Base-by-base conservation (phyloP, 2,113 vertebrate genomes). In the Eptesicus fuscus region DNA sequence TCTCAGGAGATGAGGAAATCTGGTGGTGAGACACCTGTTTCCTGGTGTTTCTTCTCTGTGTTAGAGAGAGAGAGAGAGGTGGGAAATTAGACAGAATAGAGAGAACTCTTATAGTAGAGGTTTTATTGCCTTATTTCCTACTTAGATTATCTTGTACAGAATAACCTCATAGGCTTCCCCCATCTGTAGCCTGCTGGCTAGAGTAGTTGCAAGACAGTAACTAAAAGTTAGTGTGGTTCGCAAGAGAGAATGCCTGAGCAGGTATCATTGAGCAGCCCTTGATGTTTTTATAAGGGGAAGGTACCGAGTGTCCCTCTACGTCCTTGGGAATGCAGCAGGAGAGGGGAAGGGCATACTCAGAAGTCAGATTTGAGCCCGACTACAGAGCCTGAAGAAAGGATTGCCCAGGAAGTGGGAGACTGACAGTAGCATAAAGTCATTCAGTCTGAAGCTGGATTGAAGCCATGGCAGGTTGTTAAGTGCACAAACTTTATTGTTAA, bases 211-310 rank as follows among this genome's bases (percentile, higher is more conserved):
- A 12, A 63, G 14, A 51, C 30, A 25, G 8, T 3, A 35, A 40
- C 63, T 9, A 5, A 28, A 42, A 18, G 40, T 11, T 17, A 83
- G 35, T 44, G 18, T 28, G 5, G 0, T 18, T 49, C 40, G 1
- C 30, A 30, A 20, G 37, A 51, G 79, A 73, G 22, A 63, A 7
- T 0, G 22, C 4, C 40, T 59, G 22, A 67, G 53, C 61, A 53
- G 20, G 49, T 1, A 14, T 13, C 42, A 9, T 2, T 18, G 53
- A 32, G 18, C 12, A n/a, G 7, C 2, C 20, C 16, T 8, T 1
- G 14, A 25, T 1, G 2, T 47, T 61, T 42, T 9, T 0, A n/a
- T 5, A 73, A 73, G 2, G 4, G 20, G 7, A 49, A 61, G 22
- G 47, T 17, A 1, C 25, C 0, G 1, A 53, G 18, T 40, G 18